phyloP scores from a whole-genome alignment of 1,140 invertebrate species.

The Drosophila ambigua region DNA sequence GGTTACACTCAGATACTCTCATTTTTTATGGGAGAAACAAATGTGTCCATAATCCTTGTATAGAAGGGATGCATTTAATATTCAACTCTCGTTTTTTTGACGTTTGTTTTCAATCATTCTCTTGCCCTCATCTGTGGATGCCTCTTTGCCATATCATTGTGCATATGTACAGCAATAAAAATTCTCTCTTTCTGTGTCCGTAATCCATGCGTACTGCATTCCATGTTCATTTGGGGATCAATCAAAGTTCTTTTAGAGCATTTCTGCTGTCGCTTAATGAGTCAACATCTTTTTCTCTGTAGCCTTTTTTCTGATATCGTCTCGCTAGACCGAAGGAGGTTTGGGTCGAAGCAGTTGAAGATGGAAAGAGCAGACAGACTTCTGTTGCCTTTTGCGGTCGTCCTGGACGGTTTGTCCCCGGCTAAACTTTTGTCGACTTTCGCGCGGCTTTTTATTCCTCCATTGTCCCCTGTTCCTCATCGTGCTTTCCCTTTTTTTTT shows the following conservation, averaged over 20 bases:
- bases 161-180: neutral
- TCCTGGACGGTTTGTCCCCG: constrained; percentile 60
- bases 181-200: neutral
- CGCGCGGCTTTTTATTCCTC: constrained; percentile 33
- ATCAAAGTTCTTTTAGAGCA: constrained; percentile 6
- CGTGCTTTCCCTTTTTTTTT: constrained; percentile 13
- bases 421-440: constrained; percentile 74
- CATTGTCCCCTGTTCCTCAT: no score
- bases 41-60: no score
- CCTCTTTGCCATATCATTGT: neutral
- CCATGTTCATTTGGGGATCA: neutral
- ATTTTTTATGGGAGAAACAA: no score
- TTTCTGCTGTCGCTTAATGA: constrained; percentile 20
- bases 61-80: no score
- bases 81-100: no score
- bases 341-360: constrained; percentile 3
- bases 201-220: neutral
- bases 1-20: no score
- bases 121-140: neutral
- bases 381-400: constrained; percentile 64
- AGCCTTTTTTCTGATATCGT: constrained; percentile 19
- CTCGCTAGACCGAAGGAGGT: constrained; percentile 1
- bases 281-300: constrained; percentile 18
- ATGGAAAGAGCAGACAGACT: neutral
- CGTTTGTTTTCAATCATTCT: no score